Evolutionary conservation across 1,140 invertebrate species (phyloP).

Genomic region (Subanguina moxae): DNA sequence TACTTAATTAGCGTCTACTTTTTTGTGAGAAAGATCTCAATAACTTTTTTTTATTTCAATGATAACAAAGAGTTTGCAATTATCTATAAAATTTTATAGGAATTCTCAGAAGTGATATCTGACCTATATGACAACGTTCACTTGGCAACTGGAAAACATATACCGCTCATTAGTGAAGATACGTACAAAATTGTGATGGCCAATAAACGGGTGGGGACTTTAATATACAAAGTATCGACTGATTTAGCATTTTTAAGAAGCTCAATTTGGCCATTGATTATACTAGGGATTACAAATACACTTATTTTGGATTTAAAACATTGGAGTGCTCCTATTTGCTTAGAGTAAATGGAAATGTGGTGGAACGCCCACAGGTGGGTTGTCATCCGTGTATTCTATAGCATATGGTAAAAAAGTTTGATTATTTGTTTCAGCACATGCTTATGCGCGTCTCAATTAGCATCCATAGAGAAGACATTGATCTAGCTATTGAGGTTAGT

Average conservation of each 20-base stretch:
- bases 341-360: conserved; percentile 87
- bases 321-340: conserved; percentile 89
- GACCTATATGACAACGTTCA: conserved; percentile 77
- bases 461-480: conserved; percentile 89
- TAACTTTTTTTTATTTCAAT: too few relatives aligned
- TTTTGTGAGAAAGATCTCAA: too few relatives aligned
- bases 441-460: conserved; percentile 94
- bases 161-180: conserved; percentile 80
- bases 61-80: background rate
- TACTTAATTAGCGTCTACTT: too few relatives aligned
- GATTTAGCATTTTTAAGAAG: conserved; percentile 28
- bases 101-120: conserved; percentile 78
- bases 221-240: background rate
- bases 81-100: too few relatives aligned
- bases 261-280: conserved; percentile 76
- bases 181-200: conserved; percentile 78
- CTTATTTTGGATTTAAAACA: conserved; percentile 99
- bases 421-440: too few relatives aligned
- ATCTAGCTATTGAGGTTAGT: conserved; percentile 77
- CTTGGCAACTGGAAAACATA: conserved; percentile 68
- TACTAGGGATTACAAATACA: conserved; percentile 92
- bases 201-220: conserved; percentile 72
- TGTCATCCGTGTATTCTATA: too few relatives aligned
- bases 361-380: conserved; percentile 79
- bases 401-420: too few relatives aligned